Conservation (phyloP, 2,113 vertebrate species). For the Myotis lucifugus region DNA sequence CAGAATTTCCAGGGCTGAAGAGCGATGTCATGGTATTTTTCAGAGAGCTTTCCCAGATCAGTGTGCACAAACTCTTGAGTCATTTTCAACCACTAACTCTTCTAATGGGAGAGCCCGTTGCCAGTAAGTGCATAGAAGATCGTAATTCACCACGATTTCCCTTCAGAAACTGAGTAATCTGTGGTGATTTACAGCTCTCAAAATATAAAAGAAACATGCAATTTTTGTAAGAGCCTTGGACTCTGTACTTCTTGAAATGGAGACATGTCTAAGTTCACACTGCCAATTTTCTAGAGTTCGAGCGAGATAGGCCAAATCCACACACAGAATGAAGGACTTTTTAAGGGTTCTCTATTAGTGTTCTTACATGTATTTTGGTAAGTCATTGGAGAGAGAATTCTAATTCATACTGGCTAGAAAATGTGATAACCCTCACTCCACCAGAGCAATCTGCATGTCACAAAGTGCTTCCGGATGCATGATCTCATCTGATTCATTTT, state of each 20-base stretch:
- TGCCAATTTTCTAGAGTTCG: background rate
- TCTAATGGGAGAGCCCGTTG: background rate
- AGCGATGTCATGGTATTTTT: background rate
- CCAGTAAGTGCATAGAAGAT: conserved; percentile 27
- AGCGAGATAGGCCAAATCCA: background rate
- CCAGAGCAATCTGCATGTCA: background rate
- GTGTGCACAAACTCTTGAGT: background rate
- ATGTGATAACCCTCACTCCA: background rate
- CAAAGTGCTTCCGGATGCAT: background rate
- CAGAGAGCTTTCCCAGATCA: conserved; percentile 36
- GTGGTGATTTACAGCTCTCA: conserved; percentile 35
- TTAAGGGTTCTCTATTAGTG: background rate
- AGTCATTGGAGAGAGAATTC: background rate
- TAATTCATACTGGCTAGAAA: background rate
- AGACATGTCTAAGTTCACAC: background rate
- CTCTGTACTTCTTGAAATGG: conserved; percentile 7
- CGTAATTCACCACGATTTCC: conserved; percentile 19
- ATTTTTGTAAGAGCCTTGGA: background rate
- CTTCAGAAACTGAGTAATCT: conserved; percentile 37
- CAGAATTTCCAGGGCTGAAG: conserved; percentile 1
- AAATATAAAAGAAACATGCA: conserved; percentile 39
- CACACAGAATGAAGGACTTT: background rate
- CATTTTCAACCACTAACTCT: conserved; percentile 13
- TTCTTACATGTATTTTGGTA: background rate
- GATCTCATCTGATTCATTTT: background rate